Conservation (phyloP, 2,888 invertebrate species). For the Andricus quercusramuli region DNA sequence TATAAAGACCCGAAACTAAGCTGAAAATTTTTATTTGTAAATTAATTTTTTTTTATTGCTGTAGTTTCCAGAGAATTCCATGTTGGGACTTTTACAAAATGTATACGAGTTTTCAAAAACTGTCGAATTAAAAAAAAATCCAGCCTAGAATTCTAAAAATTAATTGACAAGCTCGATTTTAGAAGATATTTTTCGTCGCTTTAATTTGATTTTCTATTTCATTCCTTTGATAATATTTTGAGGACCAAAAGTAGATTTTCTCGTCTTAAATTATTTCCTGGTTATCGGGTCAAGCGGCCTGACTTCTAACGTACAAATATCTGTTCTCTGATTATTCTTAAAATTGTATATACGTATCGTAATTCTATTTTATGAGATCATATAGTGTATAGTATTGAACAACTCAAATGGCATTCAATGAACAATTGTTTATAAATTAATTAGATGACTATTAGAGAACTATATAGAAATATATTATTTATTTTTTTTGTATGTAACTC, state of each 20-base stretch:
- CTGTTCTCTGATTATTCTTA: slow-evolving; percentile 33
- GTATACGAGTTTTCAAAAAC: not conserved
- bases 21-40: not conserved
- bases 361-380: slow-evolving; percentile 37
- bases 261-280: slow-evolving; percentile 8
- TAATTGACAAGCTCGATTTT: not conserved
- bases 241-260: slow-evolving; percentile 22
- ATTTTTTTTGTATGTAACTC: slow-evolving; percentile 58
- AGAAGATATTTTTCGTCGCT: not conserved
- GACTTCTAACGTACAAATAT: slow-evolving; percentile 39
- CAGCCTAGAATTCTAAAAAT: not conserved
- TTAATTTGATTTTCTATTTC: not conserved
- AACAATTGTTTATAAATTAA: slow-evolving; percentile 39
- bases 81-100: not conserved
- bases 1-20: slow-evolving; percentile 17
- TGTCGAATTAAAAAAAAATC: not conserved
- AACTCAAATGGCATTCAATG: slow-evolving; percentile 37
- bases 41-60: not conserved
- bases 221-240: slow-evolving; percentile 8
- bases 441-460: slow-evolving; percentile 35
- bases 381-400: slow-evolving; percentile 30
- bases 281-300: slow-evolving; percentile 34
- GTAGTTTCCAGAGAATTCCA: not conserved
- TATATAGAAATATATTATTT: slow-evolving; percentile 52
- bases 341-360: slow-evolving; percentile 30